These are phyloP conservation scores for Conops quadrifasciatus DNA, from an alignment of 2,888 invertebrate genomes.

Conservation along the genomic window DNA sequence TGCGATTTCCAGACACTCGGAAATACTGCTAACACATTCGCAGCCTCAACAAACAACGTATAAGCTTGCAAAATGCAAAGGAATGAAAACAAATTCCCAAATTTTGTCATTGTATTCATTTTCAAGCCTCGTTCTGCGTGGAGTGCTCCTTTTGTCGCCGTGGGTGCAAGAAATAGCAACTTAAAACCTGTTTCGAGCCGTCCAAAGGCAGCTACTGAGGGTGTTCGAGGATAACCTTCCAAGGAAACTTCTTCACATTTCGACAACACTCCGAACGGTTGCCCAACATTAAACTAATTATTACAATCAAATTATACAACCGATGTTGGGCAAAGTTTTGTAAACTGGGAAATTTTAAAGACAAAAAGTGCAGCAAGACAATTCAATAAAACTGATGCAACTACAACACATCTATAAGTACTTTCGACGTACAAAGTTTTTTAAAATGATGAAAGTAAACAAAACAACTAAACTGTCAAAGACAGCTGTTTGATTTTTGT, in stretches of 20 bases:
- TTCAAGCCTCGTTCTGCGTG: conserved; percentile 4
- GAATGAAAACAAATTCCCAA: not conserved
- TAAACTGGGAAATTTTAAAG: too few species aligned
- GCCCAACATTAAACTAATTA: too few species aligned
- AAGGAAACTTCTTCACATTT: not conserved
- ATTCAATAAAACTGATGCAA: too few species aligned
- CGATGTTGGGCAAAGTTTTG: too few species aligned
- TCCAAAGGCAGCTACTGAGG: not conserved
- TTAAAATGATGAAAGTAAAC: not conserved
- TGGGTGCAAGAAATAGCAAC: not conserved
- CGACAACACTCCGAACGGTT: too few species aligned
- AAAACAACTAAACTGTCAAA: not conserved
- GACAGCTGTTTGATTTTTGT: not conserved
- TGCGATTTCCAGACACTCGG: conserved; percentile 64
- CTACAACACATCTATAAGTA: too few species aligned
- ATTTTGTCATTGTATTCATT: conserved; percentile 38
- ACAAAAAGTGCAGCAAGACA: too few species aligned
- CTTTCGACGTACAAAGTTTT: too few species aligned
- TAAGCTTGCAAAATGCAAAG: not conserved
- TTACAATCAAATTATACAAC: too few species aligned
- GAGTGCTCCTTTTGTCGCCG: not conserved
- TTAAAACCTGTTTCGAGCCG: not conserved
- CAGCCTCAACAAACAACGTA: conserved; percentile 41
- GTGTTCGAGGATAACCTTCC: not conserved
- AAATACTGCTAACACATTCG: conserved; percentile 61